Base-by-base conservation (phyloP, 2,113 vertebrate species). In the Odontesthes bonariensis region DNA sequence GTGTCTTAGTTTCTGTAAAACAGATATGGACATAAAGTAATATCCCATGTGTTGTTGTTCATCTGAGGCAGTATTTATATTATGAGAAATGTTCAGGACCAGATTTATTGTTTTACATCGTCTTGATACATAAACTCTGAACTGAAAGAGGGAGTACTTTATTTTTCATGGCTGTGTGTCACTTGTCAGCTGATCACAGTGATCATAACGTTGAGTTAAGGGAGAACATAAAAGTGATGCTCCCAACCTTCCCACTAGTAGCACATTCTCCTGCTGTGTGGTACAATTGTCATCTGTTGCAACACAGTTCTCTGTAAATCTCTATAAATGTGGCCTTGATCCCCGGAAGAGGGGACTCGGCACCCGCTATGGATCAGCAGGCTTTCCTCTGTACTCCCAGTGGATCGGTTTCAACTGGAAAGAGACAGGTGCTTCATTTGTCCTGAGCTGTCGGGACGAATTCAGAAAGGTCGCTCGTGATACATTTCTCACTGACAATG, bases 391-490 rank as follows among this genome's bases (percentile, higher is more conserved):
- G 73, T 68, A 70, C 60, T 70, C 88, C 75, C 65, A 32, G 61
- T 79, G 76, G 86, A 84, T 88, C 82, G 27, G 74, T 88, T 89
- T 86, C 87, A 83, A 60, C 79, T 80, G 79, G 81, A 86, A 71
- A 85, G 68, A 83, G 79, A 91, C 87, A 91, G 91, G 90, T 92
- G 91, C 72, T 86, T 76, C 67, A 73, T 67, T 82, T 77, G 90
- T 89, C 87, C 77, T 68, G 67, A 71, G 22, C 75, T 51, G 74
- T 59, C 69, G 31, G 81, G 75, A 73, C 77, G 56, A 56, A 86
- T 74, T 64, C 86, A 56, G 55, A 84, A 83, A 89, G 85, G 80
- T 78, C 20, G 35, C 67, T 17, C 57, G 6, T 32, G 69, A 83
- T 68, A 75, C 58, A 12, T 51, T 79, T 82, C 85, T 75, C 33